Base-by-base conservation (phyloP, 1,140 invertebrate species). In the Sarcophaga bullata region DNA sequence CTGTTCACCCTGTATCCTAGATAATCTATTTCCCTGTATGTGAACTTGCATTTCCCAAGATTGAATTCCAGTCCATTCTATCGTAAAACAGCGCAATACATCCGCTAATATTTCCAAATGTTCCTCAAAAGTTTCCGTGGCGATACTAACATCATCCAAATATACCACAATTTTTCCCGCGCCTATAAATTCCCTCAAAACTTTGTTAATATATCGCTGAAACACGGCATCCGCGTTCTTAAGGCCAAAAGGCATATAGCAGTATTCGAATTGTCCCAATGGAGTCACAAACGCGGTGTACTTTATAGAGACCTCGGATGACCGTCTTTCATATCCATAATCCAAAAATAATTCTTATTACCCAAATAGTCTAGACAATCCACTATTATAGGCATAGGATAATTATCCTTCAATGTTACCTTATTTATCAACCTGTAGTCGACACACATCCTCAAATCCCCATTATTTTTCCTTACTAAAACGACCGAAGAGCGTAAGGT, bases 401-500 rank as follows among this genome's bases (percentile, higher is more conserved):
- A 73, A 73, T 73, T 73, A 46, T 73, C 68, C 19, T 46, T 73
- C 19, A 73, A 2, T 37, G 37, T 73, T 6, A 73, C 25, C 11
- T 73, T 73, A 73, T 73, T 73, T 25, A 73, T n/a, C n/a, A n/a
- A n/a, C n/a, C n/a, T n/a, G n/a, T n/a, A n/a, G n/a, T n/a, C n/a
- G n/a, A n/a, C n/a, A n/a, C n/a, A n/a, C n/a, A n/a, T n/a, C n/a
- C n/a, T n/a, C n/a, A n/a, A n/a, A n/a, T n/a, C n/a, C n/a, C 80
- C 80, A 10, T n/a, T 81, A n/a, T 81, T 81, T 54, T 48, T 81
- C 49, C 19, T 68, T n/a, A 73, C 62, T 48, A 81, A 72, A 15
- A 81, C 80, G 47, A 81, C 73, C 47, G 80, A 11, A 47, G 80
- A 46, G 54, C 80, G 47, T 81, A 81, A n/a, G 80, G 80, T 13